These are phyloP conservation scores for Melipona beecheii DNA, from an alignment of 2,888 invertebrate species.

Conservation along the genomic window DNA sequence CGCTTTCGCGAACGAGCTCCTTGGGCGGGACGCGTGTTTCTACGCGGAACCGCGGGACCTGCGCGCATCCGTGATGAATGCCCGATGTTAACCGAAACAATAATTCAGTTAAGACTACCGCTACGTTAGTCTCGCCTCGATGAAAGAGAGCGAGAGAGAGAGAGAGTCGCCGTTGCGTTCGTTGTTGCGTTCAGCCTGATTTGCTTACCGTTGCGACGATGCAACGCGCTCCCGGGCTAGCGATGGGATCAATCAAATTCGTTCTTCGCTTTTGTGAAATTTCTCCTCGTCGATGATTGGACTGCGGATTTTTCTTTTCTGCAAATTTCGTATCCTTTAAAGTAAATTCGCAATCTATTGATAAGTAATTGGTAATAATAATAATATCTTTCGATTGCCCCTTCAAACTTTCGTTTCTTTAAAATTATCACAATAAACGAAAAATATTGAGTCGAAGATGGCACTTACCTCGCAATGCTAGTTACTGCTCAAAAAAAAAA, in stretches of 20 bases:
- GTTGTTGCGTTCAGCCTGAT: constrained; percentile 7
- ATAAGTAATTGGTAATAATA: too few relatives aligned
- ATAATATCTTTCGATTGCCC: too few relatives aligned
- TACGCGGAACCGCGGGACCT: constrained; percentile 44
- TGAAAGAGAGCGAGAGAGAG: background rate
- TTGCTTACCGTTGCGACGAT: constrained; percentile 44
- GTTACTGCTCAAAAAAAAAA: too few relatives aligned
- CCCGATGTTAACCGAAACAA: constrained; percentile 75
- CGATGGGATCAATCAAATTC: background rate
- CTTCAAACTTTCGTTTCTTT: too few relatives aligned
- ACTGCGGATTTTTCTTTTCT: too few relatives aligned
- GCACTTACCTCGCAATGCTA: too few relatives aligned
- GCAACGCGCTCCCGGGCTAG: constrained; percentile 40
- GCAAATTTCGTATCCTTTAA: too few relatives aligned
- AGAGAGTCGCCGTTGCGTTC: background rate
- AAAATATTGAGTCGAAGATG: too few relatives aligned
- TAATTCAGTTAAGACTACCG: constrained; percentile 78
- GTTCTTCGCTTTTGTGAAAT: too few relatives aligned
- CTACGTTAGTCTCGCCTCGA: constrained; percentile 54
- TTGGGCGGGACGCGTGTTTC: constrained; percentile 71
- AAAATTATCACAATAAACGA: too few relatives aligned
- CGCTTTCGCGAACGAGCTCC: constrained; percentile 69
- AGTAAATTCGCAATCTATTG: too few relatives aligned
- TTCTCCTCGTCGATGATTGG: too few relatives aligned
- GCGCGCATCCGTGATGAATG: constrained; percentile 72